A percentile compares a stretch with the other conserved stretches of the same genome.
Evolutionary conservation across 1,140 invertebrate genomes (phyloP).

Genomic region (Drosophila rufa): DNA sequence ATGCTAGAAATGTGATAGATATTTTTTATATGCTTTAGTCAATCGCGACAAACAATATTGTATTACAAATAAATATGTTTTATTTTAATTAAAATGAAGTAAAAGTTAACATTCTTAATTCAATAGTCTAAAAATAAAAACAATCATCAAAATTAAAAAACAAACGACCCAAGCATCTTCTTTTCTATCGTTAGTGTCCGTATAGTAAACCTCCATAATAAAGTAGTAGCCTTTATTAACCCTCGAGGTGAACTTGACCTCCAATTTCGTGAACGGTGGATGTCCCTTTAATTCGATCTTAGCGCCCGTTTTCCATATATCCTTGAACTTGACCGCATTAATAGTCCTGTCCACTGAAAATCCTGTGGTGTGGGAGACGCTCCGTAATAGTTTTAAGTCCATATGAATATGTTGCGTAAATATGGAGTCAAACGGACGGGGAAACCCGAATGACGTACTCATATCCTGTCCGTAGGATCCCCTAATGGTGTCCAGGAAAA

Average conservation of each 20-base stretch:
- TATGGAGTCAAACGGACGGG: not conserved
- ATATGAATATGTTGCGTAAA: not conserved
- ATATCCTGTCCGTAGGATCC: not conserved
- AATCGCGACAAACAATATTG: not conserved
- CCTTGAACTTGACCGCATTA: not conserved
- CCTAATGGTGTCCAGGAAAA: no score
- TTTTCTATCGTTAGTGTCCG: not conserved
- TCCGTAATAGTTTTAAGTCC: not conserved
- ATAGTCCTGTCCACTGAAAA: not conserved
- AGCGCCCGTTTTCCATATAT: constrained; percentile 3
- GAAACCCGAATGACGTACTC: not conserved
- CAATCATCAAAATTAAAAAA: no score
- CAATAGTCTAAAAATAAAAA: not conserved
- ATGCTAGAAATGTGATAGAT: not conserved
- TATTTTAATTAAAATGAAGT: not conserved
- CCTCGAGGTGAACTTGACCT: constrained; percentile 3
- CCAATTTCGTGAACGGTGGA: not conserved
- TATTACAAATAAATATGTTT: not conserved
- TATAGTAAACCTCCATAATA: not conserved
- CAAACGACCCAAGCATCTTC: no score
- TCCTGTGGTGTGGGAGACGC: constrained; percentile 1
- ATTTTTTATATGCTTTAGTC: not conserved
- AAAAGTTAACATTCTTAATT: no score
- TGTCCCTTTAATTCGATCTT: not conserved
- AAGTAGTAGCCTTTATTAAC: not conserved